These are phyloP conservation scores for Zosterops pallidus DNA, from an alignment of 2,113 vertebrate genomes.

Conservation along the genomic window DNA sequence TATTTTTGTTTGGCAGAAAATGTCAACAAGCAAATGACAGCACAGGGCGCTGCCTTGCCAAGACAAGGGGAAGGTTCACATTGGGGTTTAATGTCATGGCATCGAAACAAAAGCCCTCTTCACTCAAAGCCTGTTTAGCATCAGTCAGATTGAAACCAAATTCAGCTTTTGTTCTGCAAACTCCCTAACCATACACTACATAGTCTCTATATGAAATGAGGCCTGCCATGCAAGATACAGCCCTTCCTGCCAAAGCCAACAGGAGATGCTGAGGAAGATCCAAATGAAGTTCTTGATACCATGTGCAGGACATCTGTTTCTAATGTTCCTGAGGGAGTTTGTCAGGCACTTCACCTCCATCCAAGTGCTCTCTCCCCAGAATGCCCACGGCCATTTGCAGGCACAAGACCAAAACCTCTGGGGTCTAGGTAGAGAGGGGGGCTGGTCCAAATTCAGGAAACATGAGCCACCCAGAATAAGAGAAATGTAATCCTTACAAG, in stretches of 20 bases:
- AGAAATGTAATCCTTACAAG: not conserved
- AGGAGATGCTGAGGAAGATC: constrained; percentile 5
- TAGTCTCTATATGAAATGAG: not conserved
- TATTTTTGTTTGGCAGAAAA: constrained; percentile 31
- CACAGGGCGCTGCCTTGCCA: not conserved
- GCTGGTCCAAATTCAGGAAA: not conserved
- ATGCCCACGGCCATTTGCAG: rapidly evolving
- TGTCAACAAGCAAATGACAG: constrained; percentile 33
- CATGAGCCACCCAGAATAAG: not conserved
- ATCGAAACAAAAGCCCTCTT: not conserved
- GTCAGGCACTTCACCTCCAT: not conserved
- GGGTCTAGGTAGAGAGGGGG: rapidly evolving
- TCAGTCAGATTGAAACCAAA: constrained; percentile 30
- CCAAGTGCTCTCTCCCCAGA: not conserved
- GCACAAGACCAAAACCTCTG: not conserved
- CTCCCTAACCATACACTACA: not conserved
- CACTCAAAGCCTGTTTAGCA: not conserved
- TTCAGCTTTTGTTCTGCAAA: constrained; percentile 22
- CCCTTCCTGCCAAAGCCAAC: not conserved
- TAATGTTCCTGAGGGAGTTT: not conserved
- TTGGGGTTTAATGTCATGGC: not conserved
- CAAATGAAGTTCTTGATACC: not conserved
- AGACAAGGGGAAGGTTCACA: not conserved
- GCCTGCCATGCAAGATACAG: not conserved
- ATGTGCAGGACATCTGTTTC: not conserved